Conservation (phyloP, 2,888 invertebrate genomes). For the Dryobotodes eremita region DNA sequence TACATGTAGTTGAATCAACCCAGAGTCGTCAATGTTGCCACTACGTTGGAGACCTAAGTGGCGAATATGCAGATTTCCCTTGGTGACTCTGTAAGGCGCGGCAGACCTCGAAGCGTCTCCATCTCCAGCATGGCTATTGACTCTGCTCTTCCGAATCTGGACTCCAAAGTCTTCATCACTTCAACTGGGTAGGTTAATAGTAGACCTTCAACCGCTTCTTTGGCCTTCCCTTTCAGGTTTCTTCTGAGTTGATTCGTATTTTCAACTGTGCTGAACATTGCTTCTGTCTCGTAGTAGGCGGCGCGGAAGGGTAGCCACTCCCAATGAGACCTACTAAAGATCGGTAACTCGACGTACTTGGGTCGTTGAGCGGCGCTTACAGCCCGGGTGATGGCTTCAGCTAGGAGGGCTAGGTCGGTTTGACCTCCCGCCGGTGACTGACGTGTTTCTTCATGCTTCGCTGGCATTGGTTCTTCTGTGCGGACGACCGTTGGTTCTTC, state of each 20-base stretch:
- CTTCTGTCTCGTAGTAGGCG: neutral
- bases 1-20: neutral
- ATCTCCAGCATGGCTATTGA: conserved; percentile 7
- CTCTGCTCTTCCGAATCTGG: conserved; percentile 20
- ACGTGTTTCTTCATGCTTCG: no score
- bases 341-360: neutral
- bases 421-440: conserved; percentile 7
- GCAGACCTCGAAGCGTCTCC: neutral
- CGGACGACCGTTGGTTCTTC: no score
- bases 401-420: neutral
- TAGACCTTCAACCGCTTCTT: neutral
- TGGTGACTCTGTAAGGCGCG: neutral
- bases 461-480: no score
- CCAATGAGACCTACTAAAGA: neutral
- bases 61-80: conserved; percentile 3
- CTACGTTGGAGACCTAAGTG: neutral
- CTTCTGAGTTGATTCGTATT: neutral
- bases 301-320: neutral
- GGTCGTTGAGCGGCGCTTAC: neutral
- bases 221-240: neutral
- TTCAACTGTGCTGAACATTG: neutral
- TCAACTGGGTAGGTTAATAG: neutral
- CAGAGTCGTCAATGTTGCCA: neutral
- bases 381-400: neutral
- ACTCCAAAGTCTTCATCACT: conserved; percentile 5